A percentile compares a stretch with the other conserved stretches of the same genome.
phyloP scores from a whole-genome alignment of 2,888 invertebrate species.

The Ellobium chinense region DNA sequence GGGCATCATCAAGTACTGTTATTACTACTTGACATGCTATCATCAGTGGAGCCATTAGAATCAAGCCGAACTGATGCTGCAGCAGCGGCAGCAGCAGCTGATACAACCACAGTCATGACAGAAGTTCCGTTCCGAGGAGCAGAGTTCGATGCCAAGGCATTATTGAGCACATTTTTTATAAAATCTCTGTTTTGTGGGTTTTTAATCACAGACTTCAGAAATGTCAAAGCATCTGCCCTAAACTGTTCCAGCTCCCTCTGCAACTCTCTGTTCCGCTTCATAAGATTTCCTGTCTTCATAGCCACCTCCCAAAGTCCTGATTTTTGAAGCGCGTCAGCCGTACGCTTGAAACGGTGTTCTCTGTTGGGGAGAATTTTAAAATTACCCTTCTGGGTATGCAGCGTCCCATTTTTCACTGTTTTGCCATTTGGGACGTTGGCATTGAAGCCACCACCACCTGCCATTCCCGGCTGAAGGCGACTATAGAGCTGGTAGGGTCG shows the following conservation, averaged over 20 bases:
- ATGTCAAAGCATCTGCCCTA: constrained; percentile 44
- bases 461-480: neutral
- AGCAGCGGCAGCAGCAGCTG: constrained; percentile 30
- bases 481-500: neutral
- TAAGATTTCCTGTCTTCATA: constrained; percentile 52
- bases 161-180: constrained; percentile 41
- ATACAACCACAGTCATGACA: constrained; percentile 43
- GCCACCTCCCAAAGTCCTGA: constrained; percentile 55
- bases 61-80: constrained; percentile 7
- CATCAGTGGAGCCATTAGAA: constrained; percentile 26
- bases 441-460: neutral
- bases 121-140: constrained; percentile 1
- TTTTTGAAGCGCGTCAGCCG: constrained; percentile 51
- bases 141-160: constrained; percentile 26
- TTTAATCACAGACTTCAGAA: constrained; percentile 49
- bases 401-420: neutral
- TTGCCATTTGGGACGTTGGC: neutral
- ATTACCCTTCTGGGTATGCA: neutral
- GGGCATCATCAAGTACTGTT: too few species aligned
- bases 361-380: constrained; percentile 23
- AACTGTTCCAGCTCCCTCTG: constrained; percentile 51
- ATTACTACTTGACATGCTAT: constrained; percentile 11
- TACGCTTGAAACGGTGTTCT: constrained; percentile 45
- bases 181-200: constrained; percentile 48
- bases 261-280: constrained; percentile 49